Conservation (phyloP, 2,888 invertebrate species). For the Coenonympha glycerion region DNA sequence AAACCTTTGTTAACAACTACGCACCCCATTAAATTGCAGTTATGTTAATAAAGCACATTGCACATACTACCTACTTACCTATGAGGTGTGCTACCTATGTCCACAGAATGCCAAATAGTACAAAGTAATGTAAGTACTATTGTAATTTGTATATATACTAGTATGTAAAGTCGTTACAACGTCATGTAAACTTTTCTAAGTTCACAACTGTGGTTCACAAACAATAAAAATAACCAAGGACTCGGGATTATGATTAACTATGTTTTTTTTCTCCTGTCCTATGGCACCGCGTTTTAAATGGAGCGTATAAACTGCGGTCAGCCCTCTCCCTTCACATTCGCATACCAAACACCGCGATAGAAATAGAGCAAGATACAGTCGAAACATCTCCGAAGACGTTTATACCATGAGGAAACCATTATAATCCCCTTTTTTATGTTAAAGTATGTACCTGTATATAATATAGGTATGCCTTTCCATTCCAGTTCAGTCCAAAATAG, state of each 20-base stretch:
- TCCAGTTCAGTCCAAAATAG: too few relatives aligned
- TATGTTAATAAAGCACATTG: constrained; percentile 1
- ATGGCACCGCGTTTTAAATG: constrained; percentile 36
- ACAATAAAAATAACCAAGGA: not conserved
- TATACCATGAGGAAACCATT: too few relatives aligned
- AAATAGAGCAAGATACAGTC: constrained; percentile 6
- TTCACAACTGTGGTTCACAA: too few relatives aligned
- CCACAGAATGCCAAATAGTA: too few relatives aligned
- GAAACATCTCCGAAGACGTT: not conserved
- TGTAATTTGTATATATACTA: too few relatives aligned
- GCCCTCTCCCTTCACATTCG: constrained; percentile 16
- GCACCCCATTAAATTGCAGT: constrained; percentile 4
- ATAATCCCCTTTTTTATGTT: too few relatives aligned
- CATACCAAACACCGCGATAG: constrained; percentile 19
- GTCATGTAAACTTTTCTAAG: too few relatives aligned
- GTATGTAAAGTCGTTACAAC: too few relatives aligned
- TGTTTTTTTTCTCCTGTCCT: constrained; percentile 31
- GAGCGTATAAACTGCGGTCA: constrained; percentile 34
- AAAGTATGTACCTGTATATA: too few relatives aligned
- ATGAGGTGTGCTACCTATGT: too few relatives aligned
- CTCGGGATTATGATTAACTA: constrained; percentile 20
- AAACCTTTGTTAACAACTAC: constrained; percentile 7
- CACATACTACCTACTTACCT: not conserved
- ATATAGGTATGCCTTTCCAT: too few relatives aligned
- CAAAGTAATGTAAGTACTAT: too few relatives aligned